Conservation (phyloP, 2,797 vertebrate genomes). For the Sebastes reedi region DNA sequence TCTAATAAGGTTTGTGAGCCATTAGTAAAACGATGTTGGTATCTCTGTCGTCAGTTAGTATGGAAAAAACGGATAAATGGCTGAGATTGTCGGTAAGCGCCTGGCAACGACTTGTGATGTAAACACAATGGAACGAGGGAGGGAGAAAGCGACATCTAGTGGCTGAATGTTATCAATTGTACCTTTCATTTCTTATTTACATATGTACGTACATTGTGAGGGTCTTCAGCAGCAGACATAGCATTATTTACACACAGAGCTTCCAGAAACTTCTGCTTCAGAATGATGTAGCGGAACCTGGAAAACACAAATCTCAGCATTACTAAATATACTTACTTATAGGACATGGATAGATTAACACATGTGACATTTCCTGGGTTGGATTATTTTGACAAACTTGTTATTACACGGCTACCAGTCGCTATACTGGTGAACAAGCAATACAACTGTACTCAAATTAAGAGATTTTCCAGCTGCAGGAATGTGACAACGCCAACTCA, state of each 20-base stretch:
- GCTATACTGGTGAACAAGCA: background rate
- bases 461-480: background rate
- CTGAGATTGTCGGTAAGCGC: too few species aligned
- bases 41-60: too few species aligned
- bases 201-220: constrained; percentile 88
- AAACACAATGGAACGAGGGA: too few species aligned
- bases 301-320: constrained; percentile 31
- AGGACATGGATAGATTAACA: background rate
- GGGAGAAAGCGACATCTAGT: too few species aligned
- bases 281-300: constrained; percentile 95
- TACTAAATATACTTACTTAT: background rate
- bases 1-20: too few species aligned
- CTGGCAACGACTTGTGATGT: too few species aligned
- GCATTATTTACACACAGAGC: constrained; percentile 97
- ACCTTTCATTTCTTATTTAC: background rate
- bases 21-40: too few species aligned
- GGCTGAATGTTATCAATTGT: too few species aligned
- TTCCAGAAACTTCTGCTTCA: constrained; percentile 97
- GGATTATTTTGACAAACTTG: background rate
- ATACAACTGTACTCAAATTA: background rate
- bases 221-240: constrained; percentile 93
- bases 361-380: background rate
- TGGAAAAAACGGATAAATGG: too few species aligned
- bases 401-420: background rate
- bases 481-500: background rate